These are phyloP conservation scores for Pollenia amentaria DNA, from an alignment of 2,888 invertebrate species.

Conservation along the genomic window DNA sequence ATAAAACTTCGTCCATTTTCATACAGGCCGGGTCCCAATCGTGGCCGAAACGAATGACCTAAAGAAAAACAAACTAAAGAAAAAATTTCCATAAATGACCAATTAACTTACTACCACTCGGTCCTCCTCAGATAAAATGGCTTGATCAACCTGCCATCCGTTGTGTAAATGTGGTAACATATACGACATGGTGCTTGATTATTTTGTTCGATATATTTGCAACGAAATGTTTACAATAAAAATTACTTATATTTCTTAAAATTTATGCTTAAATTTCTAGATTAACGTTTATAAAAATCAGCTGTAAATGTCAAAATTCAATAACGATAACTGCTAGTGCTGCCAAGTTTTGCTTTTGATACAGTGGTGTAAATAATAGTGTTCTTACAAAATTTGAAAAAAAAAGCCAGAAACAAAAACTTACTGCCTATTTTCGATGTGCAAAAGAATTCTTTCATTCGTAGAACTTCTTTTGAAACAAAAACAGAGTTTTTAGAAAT, in stretches of 20 bases:
- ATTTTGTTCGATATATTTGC: conserved; percentile 44
- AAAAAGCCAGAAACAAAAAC: too few relatives aligned
- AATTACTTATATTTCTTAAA: neutral
- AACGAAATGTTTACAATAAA: neutral
- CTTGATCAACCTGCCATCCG: conserved; percentile 99
- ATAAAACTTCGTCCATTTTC: conserved; percentile 99
- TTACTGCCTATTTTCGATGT: too few relatives aligned
- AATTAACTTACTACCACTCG: conserved; percentile 94
- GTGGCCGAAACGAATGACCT: conserved; percentile 99
- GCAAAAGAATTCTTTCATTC: too few relatives aligned
- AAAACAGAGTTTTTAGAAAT: too few relatives aligned
- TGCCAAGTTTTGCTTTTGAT: conserved; percentile 42
- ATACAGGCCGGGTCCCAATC: conserved; percentile 99
- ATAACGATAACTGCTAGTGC: conserved; percentile 17
- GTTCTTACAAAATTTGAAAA: too few relatives aligned
- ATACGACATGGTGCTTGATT: conserved; percentile 93
- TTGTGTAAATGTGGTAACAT: conserved; percentile 99
- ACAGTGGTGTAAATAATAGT: neutral
- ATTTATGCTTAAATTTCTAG: neutral
- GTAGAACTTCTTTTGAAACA: too few relatives aligned
- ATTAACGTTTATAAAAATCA: conserved; percentile 66
- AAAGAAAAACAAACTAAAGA: conserved; percentile 22
- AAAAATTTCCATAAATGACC: too few relatives aligned
- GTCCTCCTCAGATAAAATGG: conserved; percentile 99
- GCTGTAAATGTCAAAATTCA: conserved; percentile 44